These are phyloP conservation scores for Anastrepha ludens DNA, from an alignment of 1,140 invertebrate species.

Conservation along the genomic window DNA sequence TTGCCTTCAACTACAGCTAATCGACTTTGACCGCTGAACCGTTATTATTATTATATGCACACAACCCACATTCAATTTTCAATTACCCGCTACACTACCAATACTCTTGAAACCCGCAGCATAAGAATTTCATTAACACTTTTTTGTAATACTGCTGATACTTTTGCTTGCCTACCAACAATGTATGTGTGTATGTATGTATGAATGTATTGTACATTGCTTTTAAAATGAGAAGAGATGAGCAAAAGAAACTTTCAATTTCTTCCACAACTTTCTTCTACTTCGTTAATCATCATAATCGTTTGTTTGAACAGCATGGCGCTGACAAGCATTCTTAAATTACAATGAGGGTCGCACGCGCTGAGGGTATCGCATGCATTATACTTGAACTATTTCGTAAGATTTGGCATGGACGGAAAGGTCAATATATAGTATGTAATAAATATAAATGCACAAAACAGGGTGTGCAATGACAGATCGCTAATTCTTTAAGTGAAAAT, in stretches of 20 bases:
- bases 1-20: background rate
- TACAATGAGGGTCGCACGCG: background rate
- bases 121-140: slow-evolving; percentile 2
- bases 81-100: background rate
- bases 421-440: no score
- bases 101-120: background rate
- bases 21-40: background rate
- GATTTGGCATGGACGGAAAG: no score
- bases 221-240: background rate
- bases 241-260: background rate
- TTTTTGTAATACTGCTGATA: background rate
- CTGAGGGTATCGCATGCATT: background rate
- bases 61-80: background rate
- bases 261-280: slow-evolving; percentile 3
- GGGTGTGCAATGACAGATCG: no score
- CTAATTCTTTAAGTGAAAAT: no score
- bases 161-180: background rate
- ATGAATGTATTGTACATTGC: background rate
- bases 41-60: background rate
- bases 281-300: slow-evolving; percentile 39
- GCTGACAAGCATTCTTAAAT: slow-evolving; percentile 31
- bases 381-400: no score
- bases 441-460: no score
- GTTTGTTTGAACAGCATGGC: slow-evolving; percentile 6
- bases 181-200: no score